Percentiles rank a stretch among this genome's conserved stretches.
phyloP scores from a whole-genome alignment of 2,113 vertebrate genomes.

The Catharus bicknelli region DNA sequence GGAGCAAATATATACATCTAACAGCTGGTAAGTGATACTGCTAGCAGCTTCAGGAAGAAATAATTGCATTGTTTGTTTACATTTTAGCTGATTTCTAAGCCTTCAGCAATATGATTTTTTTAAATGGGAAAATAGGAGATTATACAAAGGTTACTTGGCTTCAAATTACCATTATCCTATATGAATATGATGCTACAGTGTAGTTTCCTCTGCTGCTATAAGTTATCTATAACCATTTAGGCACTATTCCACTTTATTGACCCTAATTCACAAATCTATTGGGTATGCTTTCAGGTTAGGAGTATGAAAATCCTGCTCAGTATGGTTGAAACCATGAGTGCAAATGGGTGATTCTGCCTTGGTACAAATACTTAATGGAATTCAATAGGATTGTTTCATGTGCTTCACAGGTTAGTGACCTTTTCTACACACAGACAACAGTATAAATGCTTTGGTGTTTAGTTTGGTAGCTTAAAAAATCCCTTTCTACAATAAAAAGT shows the following conservation, averaged over 20 bases:
- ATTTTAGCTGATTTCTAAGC: background rate
- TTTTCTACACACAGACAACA: background rate
- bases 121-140: background rate
- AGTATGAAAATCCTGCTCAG: background rate
- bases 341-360: background rate
- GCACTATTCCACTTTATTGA: background rate
- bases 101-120: background rate
- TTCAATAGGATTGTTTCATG: background rate
- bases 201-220: background rate
- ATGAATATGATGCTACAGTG: background rate
- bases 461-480: background rate
- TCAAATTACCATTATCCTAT: background rate
- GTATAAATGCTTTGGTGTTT: background rate
- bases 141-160: background rate
- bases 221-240: background rate
- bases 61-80: background rate
- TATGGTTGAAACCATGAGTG: background rate
- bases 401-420: background rate
- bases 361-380: background rate
- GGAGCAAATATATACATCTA: background rate
- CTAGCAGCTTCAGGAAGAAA: background rate
- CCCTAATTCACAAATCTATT: background rate
- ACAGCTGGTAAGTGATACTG: constrained; percentile 23
- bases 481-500: background rate
- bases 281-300: background rate